Base-by-base conservation (phyloP, 2,797 vertebrate genomes). In the Aphelocoma californica region DNA sequence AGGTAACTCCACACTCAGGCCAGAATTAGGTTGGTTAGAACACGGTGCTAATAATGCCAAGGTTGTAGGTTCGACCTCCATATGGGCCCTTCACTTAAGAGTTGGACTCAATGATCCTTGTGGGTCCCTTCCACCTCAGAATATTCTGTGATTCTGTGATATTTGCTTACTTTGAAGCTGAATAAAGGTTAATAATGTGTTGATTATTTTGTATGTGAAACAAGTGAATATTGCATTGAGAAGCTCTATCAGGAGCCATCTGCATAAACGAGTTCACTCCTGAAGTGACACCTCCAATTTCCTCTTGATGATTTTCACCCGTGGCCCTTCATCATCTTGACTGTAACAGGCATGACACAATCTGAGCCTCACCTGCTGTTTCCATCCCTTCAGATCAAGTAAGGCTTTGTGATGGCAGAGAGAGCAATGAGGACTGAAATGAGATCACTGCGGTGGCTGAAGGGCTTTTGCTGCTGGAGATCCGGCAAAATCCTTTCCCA, bases 351-450 rank as follows among this genome's bases (percentile, higher is more conserved):
- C 42, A 16, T 57, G 70, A 71, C 71, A 90, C 54, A 71, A 16
- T 23, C 53, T 5, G 62, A 78, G 61, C 47, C 29, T 26, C 48
- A 81, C 40, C 47, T 86, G 62, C 77, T 95, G 73, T 56, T 93
- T 47, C 77, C 79, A 91, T 95, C 83, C 57, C 53, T 92, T 92
- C 44, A 71, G 87, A 79, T 91, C 85, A 95, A 72, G 77, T 1
- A 6, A 45, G 51, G 36, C 24, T 89, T 54, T 60, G 66, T 70
- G 80, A 92, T 36, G 77, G 83, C 74, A 96, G 32, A 5, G 4
- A 66, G 48, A 91, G 70, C 79, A 48, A 14, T 0, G 18, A 58
- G 40, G 77, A 45, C 69, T 74, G 90, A 86, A 88, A 88, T 5
- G 70, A 75, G 34, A 90, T 88, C 48, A 3, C 44, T 21, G 82